Base-by-base conservation (phyloP, 2,888 invertebrate genomes). In the Microctonus brassicae region DNA sequence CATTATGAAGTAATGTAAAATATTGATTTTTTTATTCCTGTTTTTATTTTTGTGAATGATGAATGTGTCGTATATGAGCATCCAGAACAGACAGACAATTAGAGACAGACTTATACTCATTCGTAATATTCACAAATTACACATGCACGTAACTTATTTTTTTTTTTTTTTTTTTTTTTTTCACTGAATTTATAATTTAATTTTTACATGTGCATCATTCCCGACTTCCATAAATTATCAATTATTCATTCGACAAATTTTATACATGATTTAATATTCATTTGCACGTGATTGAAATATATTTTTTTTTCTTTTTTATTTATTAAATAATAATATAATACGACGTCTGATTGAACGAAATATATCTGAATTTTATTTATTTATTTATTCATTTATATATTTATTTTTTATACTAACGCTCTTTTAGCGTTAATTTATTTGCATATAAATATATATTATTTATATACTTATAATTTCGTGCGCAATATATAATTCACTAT, bases 391-490 rank as follows among this genome's bases (percentile, higher is more conserved):
- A 47, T 6, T 7, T 47, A 20, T 9, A 7, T 6, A 47, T 17
- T 7, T 47, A 17, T 52, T 47, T 64, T 11, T 33, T 17, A 34
- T 39, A 22, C 29, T n/a, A 42, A 62, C n/a, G 42, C 20, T 13
- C 4, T 1, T 24, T 39, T 22, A 7, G 2, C n/a, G 7, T 26
- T 11, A 29, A 6, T 62, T 13, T 17, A 33, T 62, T 62, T 24
- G 5, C 29, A n/a, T n/a, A 33, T 29, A 33, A 29, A 58, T 58
- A 53, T 53, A 58, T 58, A 58, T 60, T 75, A 78, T 79, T 77
- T 82, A 81, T 80, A 79, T 77, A 82, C 81, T 81, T 80, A 81
- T 81, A 76, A 75, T 78, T 78, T 78, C 75, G 73, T 75, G 75
- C 72, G 70, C 70, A 73, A 73, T 74, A 75, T 77, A 75, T 74